Conservation (phyloP, 1,140 invertebrate genomes). For the Drosophila micromelanica region DNA sequence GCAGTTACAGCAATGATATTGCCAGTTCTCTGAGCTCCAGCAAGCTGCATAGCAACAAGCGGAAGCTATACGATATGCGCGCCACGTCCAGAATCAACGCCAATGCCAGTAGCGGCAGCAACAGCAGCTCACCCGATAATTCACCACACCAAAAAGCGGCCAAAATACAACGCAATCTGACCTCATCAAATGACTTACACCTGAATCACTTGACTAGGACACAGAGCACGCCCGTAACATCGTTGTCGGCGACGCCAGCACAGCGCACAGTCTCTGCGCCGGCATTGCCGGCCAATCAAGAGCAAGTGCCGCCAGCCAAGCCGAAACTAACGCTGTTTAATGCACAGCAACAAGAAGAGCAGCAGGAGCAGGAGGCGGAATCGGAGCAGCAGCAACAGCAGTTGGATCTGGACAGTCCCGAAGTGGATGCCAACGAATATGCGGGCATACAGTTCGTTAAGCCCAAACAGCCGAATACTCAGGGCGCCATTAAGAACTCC, state of each 20-base stretch:
- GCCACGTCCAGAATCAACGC: not conserved
- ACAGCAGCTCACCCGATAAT: slow-evolving; percentile 50
- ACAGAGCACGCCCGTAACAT: slow-evolving; percentile 52
- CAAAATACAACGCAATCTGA: slow-evolving; percentile 67
- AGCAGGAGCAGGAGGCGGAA: not conserved
- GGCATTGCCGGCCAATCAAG: not conserved
- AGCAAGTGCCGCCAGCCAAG: slow-evolving; percentile 28
- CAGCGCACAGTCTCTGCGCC: slow-evolving; percentile 56
- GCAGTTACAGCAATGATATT: slow-evolving; percentile 79
- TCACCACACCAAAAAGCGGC: slow-evolving; percentile 53
- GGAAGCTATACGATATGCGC: slow-evolving; percentile 59
- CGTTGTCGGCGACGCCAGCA: slow-evolving; percentile 42
- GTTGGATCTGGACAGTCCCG: slow-evolving; percentile 53
- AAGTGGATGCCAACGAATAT: slow-evolving; percentile 67
- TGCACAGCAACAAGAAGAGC: slow-evolving; percentile 28
- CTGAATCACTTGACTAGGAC: slow-evolving; percentile 41
- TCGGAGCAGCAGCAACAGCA: not conserved
- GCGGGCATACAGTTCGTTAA: slow-evolving; percentile 79
- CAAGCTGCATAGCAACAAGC: slow-evolving; percentile 58
- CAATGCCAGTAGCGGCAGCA: not conserved
- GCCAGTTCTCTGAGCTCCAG: slow-evolving; percentile 80
- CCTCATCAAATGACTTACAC: slow-evolving; percentile 8
- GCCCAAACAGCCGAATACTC: slow-evolving; percentile 63
- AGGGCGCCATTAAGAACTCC: slow-evolving; percentile 44
- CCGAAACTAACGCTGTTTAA: slow-evolving; percentile 79